Conservation (phyloP, 2,888 invertebrate genomes). For the Lepetodrilus schrolli region DNA sequence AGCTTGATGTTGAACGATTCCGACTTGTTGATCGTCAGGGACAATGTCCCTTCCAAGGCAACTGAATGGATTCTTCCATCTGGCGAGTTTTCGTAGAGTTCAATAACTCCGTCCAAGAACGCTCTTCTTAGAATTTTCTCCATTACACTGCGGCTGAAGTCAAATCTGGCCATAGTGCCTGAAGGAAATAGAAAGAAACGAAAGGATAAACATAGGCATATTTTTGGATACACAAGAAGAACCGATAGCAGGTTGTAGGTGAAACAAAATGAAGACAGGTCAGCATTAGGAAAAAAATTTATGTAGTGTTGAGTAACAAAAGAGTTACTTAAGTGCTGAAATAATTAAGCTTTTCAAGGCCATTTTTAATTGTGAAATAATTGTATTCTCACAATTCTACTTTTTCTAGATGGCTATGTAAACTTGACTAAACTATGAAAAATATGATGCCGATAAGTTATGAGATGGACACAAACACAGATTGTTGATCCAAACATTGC, state of each 20-base stretch:
- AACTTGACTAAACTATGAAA: too few relatives aligned
- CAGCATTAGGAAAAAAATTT: too few relatives aligned
- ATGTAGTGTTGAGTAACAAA: too few relatives aligned
- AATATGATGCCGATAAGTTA: too few relatives aligned
- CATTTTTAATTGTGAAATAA: too few relatives aligned
- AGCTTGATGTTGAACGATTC: slow-evolving; percentile 43
- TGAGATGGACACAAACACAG: too few relatives aligned
- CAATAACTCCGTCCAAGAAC: slow-evolving; percentile 47
- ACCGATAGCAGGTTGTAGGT: neutral
- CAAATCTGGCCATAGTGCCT: slow-evolving; percentile 41
- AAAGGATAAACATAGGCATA: neutral
- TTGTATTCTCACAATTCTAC: too few relatives aligned
- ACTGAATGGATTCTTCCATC: slow-evolving; percentile 41
- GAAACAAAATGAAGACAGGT: too few relatives aligned
- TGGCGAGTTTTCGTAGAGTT: slow-evolving; percentile 43
- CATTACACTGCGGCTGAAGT: slow-evolving; percentile 44
- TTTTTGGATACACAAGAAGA: neutral
- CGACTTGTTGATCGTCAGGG: slow-evolving; percentile 44
- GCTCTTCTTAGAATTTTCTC: slow-evolving; percentile 45
- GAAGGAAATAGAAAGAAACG: neutral
- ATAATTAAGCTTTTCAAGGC: too few relatives aligned
- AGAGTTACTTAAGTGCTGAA: too few relatives aligned
- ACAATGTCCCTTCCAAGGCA: slow-evolving; percentile 43
- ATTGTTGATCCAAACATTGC: too few relatives aligned
- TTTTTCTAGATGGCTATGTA: too few relatives aligned